Conservation (phyloP, 2,113 vertebrate species). For the pig (Sus scrofa) region T2T-Sscrofa CM000830.6:13351001-13351500, state of each 20-base stretch:
- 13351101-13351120: not conserved
- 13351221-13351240: not conserved
- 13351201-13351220: not conserved
- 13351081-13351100: not conserved
- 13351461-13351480: not conserved
- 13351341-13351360: not conserved
- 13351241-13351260: not conserved
- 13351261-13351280: not conserved
- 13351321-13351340: not conserved
- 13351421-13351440: not conserved
- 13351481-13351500: not conserved
- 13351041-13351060: not conserved
- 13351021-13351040: not conserved
- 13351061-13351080: not conserved
- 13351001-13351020: not conserved
- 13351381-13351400: not conserved
- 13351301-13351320: not conserved
- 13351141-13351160: not conserved
- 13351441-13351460: not conserved
- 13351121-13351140: not conserved
- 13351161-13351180: not conserved
- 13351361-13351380: not conserved
- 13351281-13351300: not conserved
- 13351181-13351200: not conserved
- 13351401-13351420: not conserved